Conservation (phyloP, 2,797 vertebrate genomes). For the Enteromius fasciolatus region DNA sequence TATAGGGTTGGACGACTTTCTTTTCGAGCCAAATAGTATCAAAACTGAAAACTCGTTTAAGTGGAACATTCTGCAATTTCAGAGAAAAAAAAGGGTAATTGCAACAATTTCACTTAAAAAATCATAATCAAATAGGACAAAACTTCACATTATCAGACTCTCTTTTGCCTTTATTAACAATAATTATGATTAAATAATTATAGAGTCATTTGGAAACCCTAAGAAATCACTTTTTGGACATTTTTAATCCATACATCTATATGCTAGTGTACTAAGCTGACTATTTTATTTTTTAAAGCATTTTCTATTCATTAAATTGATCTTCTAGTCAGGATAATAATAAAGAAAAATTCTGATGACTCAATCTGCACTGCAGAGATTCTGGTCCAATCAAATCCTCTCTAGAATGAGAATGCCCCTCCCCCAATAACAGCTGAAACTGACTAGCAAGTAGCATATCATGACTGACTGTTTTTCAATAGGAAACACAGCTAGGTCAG, state of each 20-base stretch:
- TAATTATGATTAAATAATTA: neutral
- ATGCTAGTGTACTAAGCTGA: neutral
- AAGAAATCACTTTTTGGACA: neutral
- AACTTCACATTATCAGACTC: neutral
- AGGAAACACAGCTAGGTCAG: neutral
- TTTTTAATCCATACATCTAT: neutral
- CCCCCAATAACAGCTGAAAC: neutral
- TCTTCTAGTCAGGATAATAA: neutral
- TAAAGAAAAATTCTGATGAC: neutral
- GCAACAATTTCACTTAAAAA: slow-evolving; percentile 3
- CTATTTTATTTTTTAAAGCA: neutral
- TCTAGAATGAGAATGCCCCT: neutral
- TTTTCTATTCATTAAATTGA: neutral
- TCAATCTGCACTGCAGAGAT: neutral
- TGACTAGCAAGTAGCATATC: neutral
- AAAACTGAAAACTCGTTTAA: neutral
- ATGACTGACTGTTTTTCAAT: neutral
- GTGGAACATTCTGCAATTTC: neutral
- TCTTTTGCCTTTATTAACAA: neutral
- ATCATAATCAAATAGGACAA: neutral
- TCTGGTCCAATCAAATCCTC: slow-evolving; percentile 4
- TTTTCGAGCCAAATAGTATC: neutral
- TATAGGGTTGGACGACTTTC: neutral
- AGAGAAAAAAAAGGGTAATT: neutral
- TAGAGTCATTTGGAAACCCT: neutral